Base-by-base conservation (phyloP, 2,113 vertebrate genomes). In the Cyprinus carpio region DNA sequence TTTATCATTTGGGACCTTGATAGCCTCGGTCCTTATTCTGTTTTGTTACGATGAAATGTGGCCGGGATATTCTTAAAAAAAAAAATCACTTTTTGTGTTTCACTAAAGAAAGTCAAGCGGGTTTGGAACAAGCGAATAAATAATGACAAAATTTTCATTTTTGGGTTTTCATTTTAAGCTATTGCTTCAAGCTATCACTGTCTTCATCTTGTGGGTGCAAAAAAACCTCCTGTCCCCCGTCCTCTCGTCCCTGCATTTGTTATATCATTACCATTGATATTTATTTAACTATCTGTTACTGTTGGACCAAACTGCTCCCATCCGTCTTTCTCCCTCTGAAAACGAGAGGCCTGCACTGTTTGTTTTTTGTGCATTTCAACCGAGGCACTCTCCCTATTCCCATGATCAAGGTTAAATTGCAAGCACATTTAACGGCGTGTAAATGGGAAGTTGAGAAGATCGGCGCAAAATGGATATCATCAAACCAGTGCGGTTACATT, bases 271-370 rank as follows among this genome's bases (percentile, higher is more conserved):
- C 75, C 25, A 13, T 88, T 83, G 58, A n/a, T 90, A 83, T 91
- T 92, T 91, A 84, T 89, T 90, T 88, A 71, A 85, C 40, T 64
- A 72, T 90, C 89, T 89, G 86, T 90, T 91, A 82, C 80, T 76
- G 54, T 90, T 91, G 87, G 89, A 83, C 84, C 69, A 64, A 65
- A 79, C 23, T 58, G 7, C 82, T 85, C 40, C 37, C 43, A 82
- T 90, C 84, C 76, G 58, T 87, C 80, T 51, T 87, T 76, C 69
- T 37, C 76, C 40, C 16, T 81, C 84, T 85, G 77, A 84, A 88
- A 87, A 78, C 18, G n/a, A 81, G 76, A 67, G 25, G 46, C 34
- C 76, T 23, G 37, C 11, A 72, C 23, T 89, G 80, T 90, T 91
- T 89, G 84, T 90, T 91, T 91, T 89, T 54, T 83, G 82, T 85